phyloP scores from a whole-genome alignment of 2,797 vertebrate species.

The Scomberomorus guttatus region DNA sequence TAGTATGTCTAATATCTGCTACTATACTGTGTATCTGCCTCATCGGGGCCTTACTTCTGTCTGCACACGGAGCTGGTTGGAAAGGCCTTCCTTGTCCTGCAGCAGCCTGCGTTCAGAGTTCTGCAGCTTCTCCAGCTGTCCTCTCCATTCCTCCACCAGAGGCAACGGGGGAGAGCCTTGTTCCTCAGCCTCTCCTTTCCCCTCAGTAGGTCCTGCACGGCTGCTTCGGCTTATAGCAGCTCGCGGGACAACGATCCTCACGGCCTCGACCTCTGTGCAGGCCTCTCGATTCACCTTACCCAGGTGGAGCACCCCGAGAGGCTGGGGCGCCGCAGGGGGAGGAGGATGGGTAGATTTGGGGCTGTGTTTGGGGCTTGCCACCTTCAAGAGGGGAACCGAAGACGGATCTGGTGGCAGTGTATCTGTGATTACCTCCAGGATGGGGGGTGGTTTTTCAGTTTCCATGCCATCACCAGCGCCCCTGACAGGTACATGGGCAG shows the following conservation, averaged over 20 bases:
- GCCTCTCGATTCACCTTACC: slow-evolving; percentile 91
- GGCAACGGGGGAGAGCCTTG: slow-evolving; percentile 81
- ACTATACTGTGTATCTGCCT: not conserved
- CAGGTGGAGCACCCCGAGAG: slow-evolving; percentile 92
- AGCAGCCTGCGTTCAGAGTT: slow-evolving; percentile 94
- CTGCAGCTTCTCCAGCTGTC: slow-evolving; percentile 90
- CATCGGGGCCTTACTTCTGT: slow-evolving; percentile 89
- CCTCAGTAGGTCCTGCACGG: slow-evolving; percentile 75
- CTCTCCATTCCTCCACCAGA: slow-evolving; percentile 86
- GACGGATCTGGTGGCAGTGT: slow-evolving; percentile 36
- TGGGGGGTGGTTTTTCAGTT: slow-evolving; percentile 85
- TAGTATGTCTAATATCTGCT: not conserved
- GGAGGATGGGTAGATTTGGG: slow-evolving; percentile 60
- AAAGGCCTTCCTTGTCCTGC: slow-evolving; percentile 97
- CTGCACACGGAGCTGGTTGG: slow-evolving; percentile 94
- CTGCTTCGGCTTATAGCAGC: slow-evolving; percentile 88
- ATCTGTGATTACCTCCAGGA: slow-evolving; percentile 81
- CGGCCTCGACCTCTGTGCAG: slow-evolving; percentile 93
- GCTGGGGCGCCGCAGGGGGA: slow-evolving; percentile 69
- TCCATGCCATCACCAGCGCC: slow-evolving; percentile 98
- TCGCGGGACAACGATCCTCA: slow-evolving; percentile 93
- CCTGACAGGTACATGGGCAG: slow-evolving; percentile 86
- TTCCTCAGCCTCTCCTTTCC: slow-evolving; percentile 85
- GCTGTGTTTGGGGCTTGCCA: slow-evolving; percentile 71
- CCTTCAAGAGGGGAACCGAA: slow-evolving; percentile 69